Evolutionary conservation across 2,888 invertebrate genomes (phyloP).

Genomic region (Apomyelois bistriatella): DNA sequence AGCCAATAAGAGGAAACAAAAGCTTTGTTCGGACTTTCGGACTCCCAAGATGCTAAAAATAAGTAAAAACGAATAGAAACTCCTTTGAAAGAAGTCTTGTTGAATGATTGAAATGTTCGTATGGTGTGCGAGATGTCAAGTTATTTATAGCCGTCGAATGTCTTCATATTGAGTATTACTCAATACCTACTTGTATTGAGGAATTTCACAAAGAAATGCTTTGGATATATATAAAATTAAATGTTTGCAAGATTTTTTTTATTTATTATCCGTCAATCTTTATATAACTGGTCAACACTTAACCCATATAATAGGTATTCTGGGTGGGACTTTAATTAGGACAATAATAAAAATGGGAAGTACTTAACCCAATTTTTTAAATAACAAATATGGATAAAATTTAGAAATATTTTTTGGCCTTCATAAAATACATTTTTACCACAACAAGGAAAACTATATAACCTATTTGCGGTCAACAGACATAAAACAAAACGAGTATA

Average conservation of each 20-base stretch:
- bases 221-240: no score
- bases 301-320: no score
- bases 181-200: not conserved
- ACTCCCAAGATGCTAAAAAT: slow-evolving; percentile 18
- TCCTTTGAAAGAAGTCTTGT: slow-evolving; percentile 25
- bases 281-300: no score
- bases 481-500: not conserved
- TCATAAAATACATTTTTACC: no score
- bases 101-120: slow-evolving; percentile 22
- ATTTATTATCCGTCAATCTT: no score
- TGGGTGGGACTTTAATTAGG: no score
- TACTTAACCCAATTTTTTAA: no score
- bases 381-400: no score
- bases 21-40: not conserved
- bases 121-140: not conserved
- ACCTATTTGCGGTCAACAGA: not conserved
- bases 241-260: no score
- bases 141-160: not conserved
- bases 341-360: no score
- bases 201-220: not conserved
- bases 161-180: not conserved
- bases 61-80: slow-evolving; percentile 24
- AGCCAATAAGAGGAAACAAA: not conserved
- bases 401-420: no score
- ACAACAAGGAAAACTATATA: not conserved